phyloP scores from a whole-genome alignment of 2,888 invertebrate genomes.

The Drosophila hawaiiensis region DNA sequence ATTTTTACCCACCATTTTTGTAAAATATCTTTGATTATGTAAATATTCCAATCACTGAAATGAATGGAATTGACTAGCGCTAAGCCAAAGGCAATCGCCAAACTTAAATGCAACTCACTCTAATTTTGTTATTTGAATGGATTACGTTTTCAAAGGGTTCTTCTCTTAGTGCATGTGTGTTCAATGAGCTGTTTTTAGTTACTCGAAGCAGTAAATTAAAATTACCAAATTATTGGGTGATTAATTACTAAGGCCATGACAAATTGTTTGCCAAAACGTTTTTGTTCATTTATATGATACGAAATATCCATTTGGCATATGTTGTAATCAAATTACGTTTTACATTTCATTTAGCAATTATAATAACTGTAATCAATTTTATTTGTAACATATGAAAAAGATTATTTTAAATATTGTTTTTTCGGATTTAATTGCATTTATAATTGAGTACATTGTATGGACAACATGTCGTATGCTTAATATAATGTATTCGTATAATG shows the following conservation, averaged over 20 bases:
- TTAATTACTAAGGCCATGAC: slow-evolving; percentile 63
- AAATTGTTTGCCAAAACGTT: slow-evolving; percentile 47
- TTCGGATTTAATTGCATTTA: slow-evolving; percentile 58
- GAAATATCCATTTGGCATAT: slow-evolving; percentile 18
- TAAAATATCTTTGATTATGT: no score
- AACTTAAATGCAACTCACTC: neutral
- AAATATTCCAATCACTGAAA: no score
- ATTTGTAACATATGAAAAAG: slow-evolving; percentile 38
- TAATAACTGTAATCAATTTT: slow-evolving; percentile 58
- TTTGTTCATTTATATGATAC: slow-evolving; percentile 15
- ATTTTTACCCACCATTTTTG: no score
- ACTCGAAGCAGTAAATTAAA: slow-evolving; percentile 69
- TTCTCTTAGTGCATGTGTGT: slow-evolving; percentile 26
- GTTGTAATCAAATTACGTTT: slow-evolving; percentile 39
- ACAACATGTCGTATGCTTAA: slow-evolving; percentile 46
- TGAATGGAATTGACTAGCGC: neutral
- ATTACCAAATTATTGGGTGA: slow-evolving; percentile 79
- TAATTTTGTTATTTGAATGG: neutral
- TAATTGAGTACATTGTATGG: slow-evolving; percentile 55
- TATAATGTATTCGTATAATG: slow-evolving; percentile 7
- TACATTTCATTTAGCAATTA: slow-evolving; percentile 46
- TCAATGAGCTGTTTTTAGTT: slow-evolving; percentile 55
- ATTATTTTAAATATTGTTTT: slow-evolving; percentile 14
- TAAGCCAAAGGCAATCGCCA: no score
- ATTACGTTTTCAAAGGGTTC: neutral